Evolutionary conservation across 2,888 invertebrate genomes (phyloP), one percentile per base, ranked within the genome.

Genomic region (Microctonus aethiopoides): DNA sequence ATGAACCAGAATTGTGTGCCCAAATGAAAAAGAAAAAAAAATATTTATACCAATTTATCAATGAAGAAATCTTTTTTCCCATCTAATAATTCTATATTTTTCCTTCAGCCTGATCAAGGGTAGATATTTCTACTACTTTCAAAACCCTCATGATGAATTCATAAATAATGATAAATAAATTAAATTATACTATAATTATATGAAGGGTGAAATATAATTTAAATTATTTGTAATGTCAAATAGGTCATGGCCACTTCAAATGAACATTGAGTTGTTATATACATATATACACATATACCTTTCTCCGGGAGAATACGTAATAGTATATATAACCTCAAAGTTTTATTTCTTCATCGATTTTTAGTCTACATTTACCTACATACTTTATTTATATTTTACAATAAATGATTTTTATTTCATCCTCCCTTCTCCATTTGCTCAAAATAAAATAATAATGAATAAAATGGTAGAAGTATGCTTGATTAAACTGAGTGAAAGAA

Each of bases 231-330:
- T 16, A 46, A 46, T 7, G 71, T 64, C 74, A 84, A 83, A 70
- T 80, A 72, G 83, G 83, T 83, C 83, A 83, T 76, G 83, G 83
- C 80, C 83, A 84, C 46, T 46, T 16, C 46, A 46, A 46, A 46
- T 46, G 16, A 46, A 46, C 16, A 46, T 46, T 16, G 46, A 16
- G 46, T 6, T 46, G 7, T 16, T 7, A 46, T 46, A 46, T n/a
- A 9, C 4, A 39, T n/a, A 46, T 16, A 16, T n/a, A 46, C 6
- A 46, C n/a, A 20, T 16, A 16, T 16, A 74, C 78, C 80, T 81
- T 80, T 81, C 80, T 76, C 79, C 66, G 46, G 46, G 20, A n/a
- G 20, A 20, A 46, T 20, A n/a, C n/a, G n/a, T n/a, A n/a, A n/a
- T n/a, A n/a, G n/a, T n/a, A 46, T 4, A 46, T 4, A 46, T 9